Evolutionary conservation across 2,797 vertebrate genomes (phyloP), one percentile per base, ranked within the genome.

Genomic region (Sciaenops ocellatus): DNA sequence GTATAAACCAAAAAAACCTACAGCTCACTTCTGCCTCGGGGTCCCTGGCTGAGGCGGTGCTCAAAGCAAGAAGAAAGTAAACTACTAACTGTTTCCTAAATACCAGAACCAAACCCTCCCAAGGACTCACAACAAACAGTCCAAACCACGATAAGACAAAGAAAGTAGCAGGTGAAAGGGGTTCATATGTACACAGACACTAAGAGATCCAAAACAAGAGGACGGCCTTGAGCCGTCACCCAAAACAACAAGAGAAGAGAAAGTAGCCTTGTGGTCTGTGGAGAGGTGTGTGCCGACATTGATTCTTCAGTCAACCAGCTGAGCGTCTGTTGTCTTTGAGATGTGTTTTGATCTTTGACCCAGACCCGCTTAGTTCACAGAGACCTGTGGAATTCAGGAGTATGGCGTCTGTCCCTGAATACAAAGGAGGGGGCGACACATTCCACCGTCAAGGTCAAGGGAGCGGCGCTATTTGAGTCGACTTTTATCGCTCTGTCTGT

Each of bases 321-420:
- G 20, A 22, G n/a, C 0, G 17, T n/a, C 79, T 62, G 52, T 67
- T 76, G 77, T 82, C 48, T 78, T 48, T 51, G 1, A 17, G 13
- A 26, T 78, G 54, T 17, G 55, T 56, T 69, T n/a, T 85, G 78
- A 86, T n/a, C 86, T 78, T 84, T 90, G 85, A 89, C 85, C 86
- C 73, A 41, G 63, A 69, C 78, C 38, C n/a, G 24, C 51, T 72
- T 2, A 8, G 68, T 68, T 78, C 82, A 76, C 84, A 82, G 26
- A 51, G 80, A 80, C 68, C 46, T 63, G 7, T 15, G 47, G 70
- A 56, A 78, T 55, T 22, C 6, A 4, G 44, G 51, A 48, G 41
- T 54, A 13, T 15, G 50, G 54, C 9, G 52, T 82, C 76, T 75
- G 81, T 73, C 68, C 76, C 59, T 46, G 60, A 75, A 73, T 0